Conservation (phyloP, 2,888 invertebrate genomes). For the Craniophora ligustri region DNA sequence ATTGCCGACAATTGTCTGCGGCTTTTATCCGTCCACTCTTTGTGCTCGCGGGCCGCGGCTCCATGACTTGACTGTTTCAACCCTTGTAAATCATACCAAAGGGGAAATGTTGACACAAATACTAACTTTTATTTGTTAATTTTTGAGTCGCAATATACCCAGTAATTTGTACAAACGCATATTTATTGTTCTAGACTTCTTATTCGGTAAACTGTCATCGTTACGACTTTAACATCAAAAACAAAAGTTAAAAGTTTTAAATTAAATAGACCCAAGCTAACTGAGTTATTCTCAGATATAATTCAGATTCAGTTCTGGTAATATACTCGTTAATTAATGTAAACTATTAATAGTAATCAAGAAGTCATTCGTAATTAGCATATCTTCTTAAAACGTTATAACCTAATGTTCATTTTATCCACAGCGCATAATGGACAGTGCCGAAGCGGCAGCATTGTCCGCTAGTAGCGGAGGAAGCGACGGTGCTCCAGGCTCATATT, state of each 20-base stretch:
- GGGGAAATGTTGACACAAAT: conserved; percentile 60
- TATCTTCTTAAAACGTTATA: not conserved
- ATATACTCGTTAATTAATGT: too few species aligned
- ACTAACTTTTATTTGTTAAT: conserved; percentile 57
- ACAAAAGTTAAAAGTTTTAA: too few species aligned
- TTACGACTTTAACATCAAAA: too few species aligned
- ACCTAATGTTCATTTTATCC: conserved; percentile 3
- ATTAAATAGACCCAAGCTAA: too few species aligned
- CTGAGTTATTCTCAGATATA: too few species aligned
- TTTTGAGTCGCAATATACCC: conserved; percentile 14
- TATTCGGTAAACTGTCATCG: too few species aligned
- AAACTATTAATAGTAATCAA: too few species aligned
- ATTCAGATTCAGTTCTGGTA: too few species aligned
- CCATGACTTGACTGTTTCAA: conserved; percentile 66
- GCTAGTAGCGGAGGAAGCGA: conserved; percentile 88
- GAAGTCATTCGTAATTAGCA: too few species aligned
- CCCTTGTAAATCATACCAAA: conserved; percentile 64
- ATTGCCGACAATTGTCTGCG: conserved; percentile 78
- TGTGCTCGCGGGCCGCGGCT: conserved; percentile 60
- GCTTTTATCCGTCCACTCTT: conserved; percentile 74
- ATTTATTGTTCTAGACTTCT: too few species aligned
- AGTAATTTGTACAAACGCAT: conserved; percentile 29
- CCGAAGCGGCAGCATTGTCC: conserved; percentile 94
- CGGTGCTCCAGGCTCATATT: conserved; percentile 90
- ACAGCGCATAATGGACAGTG: conserved; percentile 97